Evolutionary conservation across 2,113 vertebrate species (phyloP), one percentile per base, ranked within the genome.

Genomic region (Podocnemis expansa): DNA sequence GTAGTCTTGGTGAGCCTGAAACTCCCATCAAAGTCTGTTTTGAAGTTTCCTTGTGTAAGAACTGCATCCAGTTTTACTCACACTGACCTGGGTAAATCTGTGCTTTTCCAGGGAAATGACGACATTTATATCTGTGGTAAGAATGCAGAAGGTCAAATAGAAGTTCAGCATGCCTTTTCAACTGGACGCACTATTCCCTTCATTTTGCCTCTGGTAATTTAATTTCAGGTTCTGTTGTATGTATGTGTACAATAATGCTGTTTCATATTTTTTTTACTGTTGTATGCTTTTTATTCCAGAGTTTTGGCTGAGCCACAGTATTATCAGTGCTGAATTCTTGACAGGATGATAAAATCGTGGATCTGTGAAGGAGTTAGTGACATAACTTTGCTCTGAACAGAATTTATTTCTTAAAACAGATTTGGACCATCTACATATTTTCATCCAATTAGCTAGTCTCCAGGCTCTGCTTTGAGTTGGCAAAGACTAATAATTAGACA

Each of bases 121-220:
- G 98, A 98, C 89, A 97, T 98, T 78, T 98, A 98, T 52, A 97
- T 98, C 9, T 98, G 98, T 94, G 84, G 80, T 16, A 56, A 43
- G 9, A 91, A 91, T 85, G 90, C 21, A 4, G 49, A 47, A 3
- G 97, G 94, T 16, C 10, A 25, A 2, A 83, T 97, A 80, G 25
- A 78, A 52, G 87, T 98, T 31, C 98, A 98, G 58, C 97, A 81
- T 31, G 98, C 96, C 56, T 97, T 87, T 80, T 98, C 97, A 54
- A 97, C 96, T 31, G 98, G 98, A 92, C 41, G 0, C 80, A 49
- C 1, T 0, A 0, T 10, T 51, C 98, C 98, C 38, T 76, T 24
- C 25, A 67, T 51, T 54, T n/a, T 94, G 43, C 1, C 94, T 83
- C 94, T 98, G 98, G 98, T 98, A 98, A 78, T 24, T 6, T 12